Evolutionary conservation across 64 coral and sea anemone species (phyloP).

Genomic region (Stylophora pistillata): DNA sequence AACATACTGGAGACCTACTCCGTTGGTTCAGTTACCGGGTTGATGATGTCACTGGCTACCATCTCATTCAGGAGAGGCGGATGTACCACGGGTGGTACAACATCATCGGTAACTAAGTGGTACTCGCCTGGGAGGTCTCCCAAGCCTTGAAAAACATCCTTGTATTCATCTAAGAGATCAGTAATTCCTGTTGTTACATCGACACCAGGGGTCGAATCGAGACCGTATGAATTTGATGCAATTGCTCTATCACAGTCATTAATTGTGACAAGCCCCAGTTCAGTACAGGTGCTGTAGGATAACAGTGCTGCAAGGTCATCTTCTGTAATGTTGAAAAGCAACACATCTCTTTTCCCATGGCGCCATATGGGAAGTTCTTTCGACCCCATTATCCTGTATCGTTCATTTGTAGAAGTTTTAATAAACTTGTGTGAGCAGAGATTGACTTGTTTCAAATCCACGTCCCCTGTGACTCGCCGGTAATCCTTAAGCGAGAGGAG

Average conservation of each 20-base stretch:
- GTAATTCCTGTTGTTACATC: conserved; percentile 33
- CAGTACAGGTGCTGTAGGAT: conserved; percentile 46
- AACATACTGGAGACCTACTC: conserved; percentile 34
- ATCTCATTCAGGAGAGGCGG: conserved; percentile 40
- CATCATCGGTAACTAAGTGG: conserved; percentile 36
- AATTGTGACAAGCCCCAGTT: conserved; percentile 56
- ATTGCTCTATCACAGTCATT: conserved; percentile 64
- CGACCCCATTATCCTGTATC: conserved; percentile 49
- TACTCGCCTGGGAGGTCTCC: conserved; percentile 38
- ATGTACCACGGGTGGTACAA: conserved; percentile 53
- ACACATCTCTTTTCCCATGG: conserved; percentile 11
- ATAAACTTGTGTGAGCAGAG: conserved; percentile 52
- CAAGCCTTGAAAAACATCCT: too few relatives aligned
- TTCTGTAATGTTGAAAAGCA: conserved; percentile 56
- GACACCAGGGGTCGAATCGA: conserved; percentile 17
- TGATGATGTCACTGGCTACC: background rate
- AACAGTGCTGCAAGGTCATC: conserved; percentile 50
- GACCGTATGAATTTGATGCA: conserved; percentile 26
- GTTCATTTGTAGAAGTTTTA: conserved; percentile 50
- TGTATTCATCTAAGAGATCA: conserved; percentile 49
- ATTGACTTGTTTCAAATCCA: conserved; percentile 55
- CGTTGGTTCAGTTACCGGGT: background rate
- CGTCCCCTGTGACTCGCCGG: conserved; percentile 46
- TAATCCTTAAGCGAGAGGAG: too few relatives aligned
- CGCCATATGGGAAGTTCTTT: conserved; percentile 32